Percentiles rank a stretch among this genome's conserved stretches.
Evolutionary conservation across 2,797 vertebrate genomes (phyloP).

Genomic region (Oreortyx pictus): DNA sequence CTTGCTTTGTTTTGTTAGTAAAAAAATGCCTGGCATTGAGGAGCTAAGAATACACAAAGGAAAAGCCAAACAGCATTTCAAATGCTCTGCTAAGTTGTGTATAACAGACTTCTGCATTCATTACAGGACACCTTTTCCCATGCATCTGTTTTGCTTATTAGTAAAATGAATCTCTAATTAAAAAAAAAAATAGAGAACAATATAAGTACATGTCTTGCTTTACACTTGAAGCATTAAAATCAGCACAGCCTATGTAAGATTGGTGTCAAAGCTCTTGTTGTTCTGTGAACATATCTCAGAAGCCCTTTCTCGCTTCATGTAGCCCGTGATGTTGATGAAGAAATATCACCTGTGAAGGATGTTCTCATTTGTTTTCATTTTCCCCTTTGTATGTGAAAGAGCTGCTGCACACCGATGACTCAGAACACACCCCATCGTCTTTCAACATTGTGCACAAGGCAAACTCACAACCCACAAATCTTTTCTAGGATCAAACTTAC

Average conservation of each 20-base stretch:
- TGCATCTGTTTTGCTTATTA: constrained; percentile 28
- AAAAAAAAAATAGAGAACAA: not conserved
- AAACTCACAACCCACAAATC: not conserved
- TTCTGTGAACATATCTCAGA: constrained; percentile 4
- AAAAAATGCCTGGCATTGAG: not conserved
- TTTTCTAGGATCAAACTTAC: not conserved
- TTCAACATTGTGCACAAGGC: not conserved
- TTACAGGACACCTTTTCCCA: not conserved
- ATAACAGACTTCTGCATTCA: not conserved
- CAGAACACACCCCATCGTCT: not conserved
- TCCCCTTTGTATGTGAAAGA: not conserved
- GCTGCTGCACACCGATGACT: not conserved
- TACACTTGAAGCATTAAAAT: not conserved
- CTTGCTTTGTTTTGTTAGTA: not conserved
- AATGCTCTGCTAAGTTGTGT: not conserved
- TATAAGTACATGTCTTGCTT: not conserved
- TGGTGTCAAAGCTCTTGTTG: constrained; percentile 6
- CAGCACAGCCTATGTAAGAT: rapidly evolving
- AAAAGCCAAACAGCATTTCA: constrained; percentile 39
- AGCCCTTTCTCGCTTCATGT: not conserved
- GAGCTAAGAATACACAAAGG: not conserved
- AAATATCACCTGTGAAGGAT: not conserved
- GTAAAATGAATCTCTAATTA: constrained; percentile 12
- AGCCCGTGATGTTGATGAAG: not conserved
- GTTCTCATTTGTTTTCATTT: constrained; percentile 42